Percentiles rank a stretch among this genome's conserved stretches.
Evolutionary conservation across 2,113 vertebrate genomes (phyloP).

Genomic region (Sebastes schlegelii): DNA sequence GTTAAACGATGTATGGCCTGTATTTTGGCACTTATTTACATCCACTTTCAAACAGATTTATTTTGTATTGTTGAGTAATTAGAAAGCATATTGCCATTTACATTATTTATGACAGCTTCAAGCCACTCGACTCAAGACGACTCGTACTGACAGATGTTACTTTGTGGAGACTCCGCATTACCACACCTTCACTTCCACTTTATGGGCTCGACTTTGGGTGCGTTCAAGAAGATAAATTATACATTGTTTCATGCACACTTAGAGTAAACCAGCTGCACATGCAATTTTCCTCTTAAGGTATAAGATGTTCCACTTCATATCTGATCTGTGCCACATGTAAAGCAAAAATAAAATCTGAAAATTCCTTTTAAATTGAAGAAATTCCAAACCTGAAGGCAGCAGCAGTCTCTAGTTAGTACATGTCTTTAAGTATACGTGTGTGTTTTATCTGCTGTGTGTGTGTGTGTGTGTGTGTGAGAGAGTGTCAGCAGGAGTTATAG

Average conservation of each 20-base stretch:
- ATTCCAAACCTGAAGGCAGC: constrained; percentile 3
- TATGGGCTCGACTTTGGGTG: not conserved
- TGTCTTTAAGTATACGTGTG: not conserved
- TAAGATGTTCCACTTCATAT: constrained; percentile 22
- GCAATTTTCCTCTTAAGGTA: constrained; percentile 14
- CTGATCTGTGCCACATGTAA: constrained; percentile 58
- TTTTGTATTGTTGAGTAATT: not conserved
- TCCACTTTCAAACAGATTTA: not conserved
- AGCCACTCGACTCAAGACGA: constrained; percentile 1
- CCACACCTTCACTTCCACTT: constrained; percentile 24
- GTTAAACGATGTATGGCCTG: not conserved
- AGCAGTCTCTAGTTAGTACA: not conserved
- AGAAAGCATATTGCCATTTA: not conserved
- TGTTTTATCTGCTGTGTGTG: constrained; percentile 32
- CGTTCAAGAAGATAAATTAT: constrained; percentile 37
- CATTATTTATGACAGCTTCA: not conserved
- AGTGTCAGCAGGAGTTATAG: constrained; percentile 45
- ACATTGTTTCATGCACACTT: constrained; percentile 42
- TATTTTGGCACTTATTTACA: constrained; percentile 2
- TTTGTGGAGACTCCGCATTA: constrained; percentile 15
- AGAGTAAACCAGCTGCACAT: constrained; percentile 47
- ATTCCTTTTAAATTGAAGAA: not conserved
- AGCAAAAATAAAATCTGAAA: not conserved
- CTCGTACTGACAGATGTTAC: constrained; percentile 2
- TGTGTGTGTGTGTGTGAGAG: constrained; percentile 21